Base-by-base conservation (phyloP, 2,113 vertebrate genomes). In the Channa argus region DNA sequence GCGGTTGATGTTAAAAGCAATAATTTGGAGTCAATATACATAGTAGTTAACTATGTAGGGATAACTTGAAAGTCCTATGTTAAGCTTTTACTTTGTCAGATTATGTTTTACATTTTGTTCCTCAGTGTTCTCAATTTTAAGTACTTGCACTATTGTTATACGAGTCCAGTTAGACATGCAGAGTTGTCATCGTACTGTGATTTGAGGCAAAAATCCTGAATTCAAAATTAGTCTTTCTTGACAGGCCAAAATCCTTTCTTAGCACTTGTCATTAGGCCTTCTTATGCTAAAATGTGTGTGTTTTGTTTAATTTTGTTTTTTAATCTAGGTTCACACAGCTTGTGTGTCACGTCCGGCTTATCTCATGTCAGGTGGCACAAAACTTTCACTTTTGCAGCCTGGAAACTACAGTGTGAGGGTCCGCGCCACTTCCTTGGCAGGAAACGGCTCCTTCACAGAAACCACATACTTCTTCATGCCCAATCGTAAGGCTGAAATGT, bases 391-490 rank as follows among this genome's bases (percentile, higher is more conserved):
- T 0, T 90, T 96, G 6, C 94, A 95, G 1, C 96, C 98, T 0
- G 98, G 98, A 8, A 99, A 99, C 88, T 99, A 99, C 94, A 97
- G 96, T 0, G 95, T 98, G 54, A 91, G 94, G 0, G 82, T 99
- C 34, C 94, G 97, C 1, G 98, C 98, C 39, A 98, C 96, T 0
- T 99, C 98, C 0, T 82, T 99, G 92, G 96, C 97, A 0, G 97
- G 97, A 11, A 99, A 99, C 0, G 98, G 98, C 51, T 99, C 98
- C 0, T 99, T 96, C 92, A 99, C 98, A 0, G 96, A 97, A 1
- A 92, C 94, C 0, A 89, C 93, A 5, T 95, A 96, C 55, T 98
- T 99, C 80, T 96, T 92, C 0, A 95, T 99, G 89, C 93, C 95
- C 0, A 96, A 97, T 39, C 80, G 97, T 99, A 93, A 96, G 97